Percentiles rank a stretch among this genome's conserved stretches.
Evolutionary conservation across 2,797 vertebrate species (phyloP).

Genomic region (Argya squamiceps): DNA sequence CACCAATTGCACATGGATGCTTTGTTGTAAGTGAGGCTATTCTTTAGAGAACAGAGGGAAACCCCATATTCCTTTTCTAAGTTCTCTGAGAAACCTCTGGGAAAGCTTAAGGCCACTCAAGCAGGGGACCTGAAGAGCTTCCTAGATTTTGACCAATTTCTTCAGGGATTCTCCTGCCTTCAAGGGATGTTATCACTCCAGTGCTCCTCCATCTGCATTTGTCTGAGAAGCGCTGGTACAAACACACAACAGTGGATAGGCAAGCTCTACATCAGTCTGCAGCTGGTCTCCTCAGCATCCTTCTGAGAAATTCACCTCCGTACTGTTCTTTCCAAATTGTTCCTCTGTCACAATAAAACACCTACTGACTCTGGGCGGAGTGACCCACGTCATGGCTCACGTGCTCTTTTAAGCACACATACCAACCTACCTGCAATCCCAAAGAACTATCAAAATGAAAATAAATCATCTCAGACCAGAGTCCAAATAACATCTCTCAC

Average conservation of each 20-base stretch:
- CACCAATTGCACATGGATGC: accelerated
- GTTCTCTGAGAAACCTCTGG: background rate
- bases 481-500: background rate
- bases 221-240: background rate
- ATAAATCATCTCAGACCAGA: background rate
- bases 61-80: background rate
- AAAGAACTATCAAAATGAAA: background rate
- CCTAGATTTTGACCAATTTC: background rate
- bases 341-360: background rate
- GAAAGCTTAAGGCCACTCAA: background rate
- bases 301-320: background rate
- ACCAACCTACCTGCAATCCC: background rate
- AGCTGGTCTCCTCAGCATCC: background rate
- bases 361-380: accelerated
- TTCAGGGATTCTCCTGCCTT: background rate
- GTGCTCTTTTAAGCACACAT: accelerated
- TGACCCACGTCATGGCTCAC: accelerated
- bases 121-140: background rate
- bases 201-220: background rate
- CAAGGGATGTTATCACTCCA: accelerated
- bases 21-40: accelerated
- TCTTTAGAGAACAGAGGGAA: background rate
- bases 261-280: background rate
- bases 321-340: background rate
- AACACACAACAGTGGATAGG: accelerated